Percentiles rank a stretch among this genome's conserved stretches.
Conservation (phyloP, 2,797 vertebrate genomes). For the Sebastes oblongus region DNA sequence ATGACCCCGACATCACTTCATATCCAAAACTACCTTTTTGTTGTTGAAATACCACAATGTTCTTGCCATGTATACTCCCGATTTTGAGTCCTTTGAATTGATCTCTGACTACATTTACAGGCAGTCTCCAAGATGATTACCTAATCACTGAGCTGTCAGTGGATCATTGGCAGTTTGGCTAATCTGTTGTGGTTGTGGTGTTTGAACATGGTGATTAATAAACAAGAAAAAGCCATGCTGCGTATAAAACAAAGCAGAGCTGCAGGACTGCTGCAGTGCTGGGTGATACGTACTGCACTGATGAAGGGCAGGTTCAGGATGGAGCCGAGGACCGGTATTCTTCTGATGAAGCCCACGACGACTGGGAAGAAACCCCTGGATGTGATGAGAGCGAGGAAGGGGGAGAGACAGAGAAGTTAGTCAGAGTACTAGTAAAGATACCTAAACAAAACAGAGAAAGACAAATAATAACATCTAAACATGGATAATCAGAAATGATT, state of each 20-base stretch:
- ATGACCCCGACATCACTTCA: neutral
- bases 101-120: neutral
- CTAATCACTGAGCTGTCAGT: neutral
- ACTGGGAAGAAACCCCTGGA: constrained; percentile 97
- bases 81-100: neutral
- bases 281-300: constrained; percentile 88
- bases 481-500: neutral
- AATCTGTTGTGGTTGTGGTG: constrained; percentile 2
- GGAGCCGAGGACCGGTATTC: constrained; percentile 94
- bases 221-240: constrained; percentile 33
- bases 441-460: neutral
- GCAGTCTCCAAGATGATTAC: rapidly evolving
- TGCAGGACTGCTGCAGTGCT: neutral
- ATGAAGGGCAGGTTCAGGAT: constrained; percentile 96
- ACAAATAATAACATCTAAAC: neutral
- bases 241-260: constrained; percentile 7
- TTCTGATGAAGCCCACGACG: constrained; percentile 93
- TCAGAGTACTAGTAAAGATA: neutral
- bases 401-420: neutral
- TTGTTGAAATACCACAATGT: neutral
- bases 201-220: constrained; percentile 27
- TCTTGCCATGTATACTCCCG: neutral
- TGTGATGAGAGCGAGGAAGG: neutral
- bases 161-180: neutral
- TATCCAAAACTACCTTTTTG: neutral